Conservation (phyloP, 2,797 vertebrate species). For the Pteropus rufus region DNA sequence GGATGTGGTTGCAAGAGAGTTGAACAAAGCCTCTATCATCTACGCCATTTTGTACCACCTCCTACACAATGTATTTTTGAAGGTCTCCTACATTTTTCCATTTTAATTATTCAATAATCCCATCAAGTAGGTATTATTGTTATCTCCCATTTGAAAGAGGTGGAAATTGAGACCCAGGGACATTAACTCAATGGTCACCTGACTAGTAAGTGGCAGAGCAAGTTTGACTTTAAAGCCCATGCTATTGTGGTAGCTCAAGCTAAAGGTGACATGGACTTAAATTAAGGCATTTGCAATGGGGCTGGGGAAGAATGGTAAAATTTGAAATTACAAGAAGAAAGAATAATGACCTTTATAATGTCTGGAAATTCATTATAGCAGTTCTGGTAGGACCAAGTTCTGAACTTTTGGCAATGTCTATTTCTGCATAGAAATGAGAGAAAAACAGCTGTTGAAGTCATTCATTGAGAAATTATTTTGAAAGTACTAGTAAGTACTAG, state of each 20-base stretch:
- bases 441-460: not conserved
- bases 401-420: not conserved
- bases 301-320: not conserved
- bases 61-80: no score
- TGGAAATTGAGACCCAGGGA: not conserved
- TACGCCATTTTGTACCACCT: no score
- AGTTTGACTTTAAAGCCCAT: not conserved
- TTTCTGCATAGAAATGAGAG: not conserved
- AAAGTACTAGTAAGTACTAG: not conserved
- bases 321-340: not conserved
- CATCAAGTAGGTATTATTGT: not conserved
- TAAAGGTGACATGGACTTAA: not conserved
- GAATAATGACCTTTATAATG: not conserved
- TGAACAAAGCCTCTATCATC: no score
- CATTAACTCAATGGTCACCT: not conserved
- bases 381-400: not conserved
- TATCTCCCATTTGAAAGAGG: not conserved
- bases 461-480: constrained; percentile 15
- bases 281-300: not conserved
- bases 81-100: not conserved
- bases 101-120: not conserved
- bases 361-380: not conserved
- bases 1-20: no score
- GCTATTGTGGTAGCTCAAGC: not conserved
- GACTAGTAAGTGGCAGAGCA: not conserved